Evolutionary conservation across 1,140 invertebrate genomes (phyloP).

Genomic region (Drosophila sturtevanti): DNA sequence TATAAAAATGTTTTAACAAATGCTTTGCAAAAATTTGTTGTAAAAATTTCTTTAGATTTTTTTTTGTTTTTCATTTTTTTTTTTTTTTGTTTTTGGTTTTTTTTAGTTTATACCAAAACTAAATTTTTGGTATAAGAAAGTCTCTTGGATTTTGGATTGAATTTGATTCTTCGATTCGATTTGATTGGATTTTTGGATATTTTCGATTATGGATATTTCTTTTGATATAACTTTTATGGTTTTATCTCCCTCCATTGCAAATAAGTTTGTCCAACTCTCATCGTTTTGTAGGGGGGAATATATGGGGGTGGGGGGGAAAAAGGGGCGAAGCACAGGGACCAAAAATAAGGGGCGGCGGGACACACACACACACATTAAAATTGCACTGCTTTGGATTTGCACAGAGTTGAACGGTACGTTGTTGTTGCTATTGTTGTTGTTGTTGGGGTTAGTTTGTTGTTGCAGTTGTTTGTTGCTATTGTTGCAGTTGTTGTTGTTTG

Average conservation of each 20-base stretch:
- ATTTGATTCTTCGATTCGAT: not conserved
- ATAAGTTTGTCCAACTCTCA: constrained; percentile 40
- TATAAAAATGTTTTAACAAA: not conserved
- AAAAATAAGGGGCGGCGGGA: constrained; percentile 29
- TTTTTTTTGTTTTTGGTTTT: not conserved
- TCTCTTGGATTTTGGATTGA: constrained; percentile 36
- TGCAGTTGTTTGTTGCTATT: constrained; percentile 42
- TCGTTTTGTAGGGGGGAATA: constrained; percentile 3
- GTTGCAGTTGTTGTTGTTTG: constrained; percentile 34
- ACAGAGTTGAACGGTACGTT: constrained; percentile 63
- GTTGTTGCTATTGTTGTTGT: constrained; percentile 51
- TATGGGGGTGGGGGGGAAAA: constrained; percentile 9
- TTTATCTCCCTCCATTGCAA: constrained; percentile 1
- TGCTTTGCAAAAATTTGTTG: constrained; percentile 7
- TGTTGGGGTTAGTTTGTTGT: constrained; percentile 33
- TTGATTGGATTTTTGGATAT: not conserved
- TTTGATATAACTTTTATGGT: not conserved
- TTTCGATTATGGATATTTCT: not conserved
- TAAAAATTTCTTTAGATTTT: not conserved
- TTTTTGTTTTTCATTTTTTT: not conserved
- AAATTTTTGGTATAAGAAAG: constrained; percentile 11
- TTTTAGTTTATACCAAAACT: constrained; percentile 6
- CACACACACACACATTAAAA: constrained; percentile 53
- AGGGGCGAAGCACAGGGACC: constrained; percentile 40
- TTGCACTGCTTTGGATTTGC: constrained; percentile 45